Percentiles rank a stretch among this genome's conserved stretches.
These are phyloP conservation scores for Tetropium fuscum DNA, from an alignment of 2,888 invertebrate genomes.

Conservation along the genomic window DNA sequence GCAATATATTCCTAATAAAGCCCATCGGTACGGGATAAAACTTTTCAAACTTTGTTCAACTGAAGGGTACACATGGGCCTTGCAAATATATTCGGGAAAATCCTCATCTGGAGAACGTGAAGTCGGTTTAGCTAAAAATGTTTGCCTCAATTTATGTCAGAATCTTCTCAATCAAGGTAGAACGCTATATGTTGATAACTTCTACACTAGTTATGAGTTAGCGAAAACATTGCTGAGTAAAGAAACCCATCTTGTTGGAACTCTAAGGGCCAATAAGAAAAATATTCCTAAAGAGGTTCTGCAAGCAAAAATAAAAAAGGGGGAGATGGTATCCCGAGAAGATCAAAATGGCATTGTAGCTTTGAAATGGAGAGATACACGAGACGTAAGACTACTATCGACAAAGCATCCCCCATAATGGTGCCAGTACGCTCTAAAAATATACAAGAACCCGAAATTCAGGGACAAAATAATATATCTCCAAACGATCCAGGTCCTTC, in stretches of 20 bases:
- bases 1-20: conserved; percentile 38
- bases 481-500: neutral
- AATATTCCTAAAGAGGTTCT: conserved; percentile 44
- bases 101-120: neutral
- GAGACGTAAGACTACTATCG: conserved; percentile 54
- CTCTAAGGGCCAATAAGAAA: conserved; percentile 44
- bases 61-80: conserved; percentile 1
- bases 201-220: conserved; percentile 46
- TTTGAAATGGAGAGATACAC: conserved; percentile 54
- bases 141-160: conserved; percentile 15
- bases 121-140: neutral
- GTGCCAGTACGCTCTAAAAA: neutral
- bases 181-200: conserved; percentile 42
- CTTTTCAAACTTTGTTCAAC: neutral
- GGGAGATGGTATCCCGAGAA: conserved; percentile 50
- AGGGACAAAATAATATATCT: neutral
- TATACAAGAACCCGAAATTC: neutral
- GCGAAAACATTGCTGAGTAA: conserved; percentile 42
- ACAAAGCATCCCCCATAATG: conserved; percentile 55
- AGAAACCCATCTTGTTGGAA: conserved; percentile 53
- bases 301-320: conserved; percentile 41
- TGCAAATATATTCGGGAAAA: conserved; percentile 2
- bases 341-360: conserved; percentile 54
- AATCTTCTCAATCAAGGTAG: conserved; percentile 18
- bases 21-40: conserved; percentile 6